Conservation (phyloP, 2,797 vertebrate genomes). For the Sebastes steindachneri region DNA sequence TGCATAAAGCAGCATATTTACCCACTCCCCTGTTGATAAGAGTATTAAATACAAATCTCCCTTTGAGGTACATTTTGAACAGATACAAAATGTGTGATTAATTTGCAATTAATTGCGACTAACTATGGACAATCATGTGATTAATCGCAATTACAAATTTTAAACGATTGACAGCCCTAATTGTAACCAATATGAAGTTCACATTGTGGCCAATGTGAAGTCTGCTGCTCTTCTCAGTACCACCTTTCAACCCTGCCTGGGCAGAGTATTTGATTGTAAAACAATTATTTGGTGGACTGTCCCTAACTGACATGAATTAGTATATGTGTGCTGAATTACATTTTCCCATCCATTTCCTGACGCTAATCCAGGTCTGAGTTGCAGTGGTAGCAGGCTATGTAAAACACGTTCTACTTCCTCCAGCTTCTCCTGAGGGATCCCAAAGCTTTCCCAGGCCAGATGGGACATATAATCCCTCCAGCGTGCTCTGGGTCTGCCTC, state of each 20-base stretch:
- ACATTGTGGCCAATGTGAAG: no score
- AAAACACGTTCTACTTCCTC: not conserved
- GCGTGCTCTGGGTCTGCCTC: not conserved
- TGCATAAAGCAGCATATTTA: no score
- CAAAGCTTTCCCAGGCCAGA: not conserved
- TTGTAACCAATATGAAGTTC: no score
- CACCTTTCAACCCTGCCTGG: not conserved
- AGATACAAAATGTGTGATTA: no score
- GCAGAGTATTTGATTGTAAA: not conserved
- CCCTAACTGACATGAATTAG: not conserved
- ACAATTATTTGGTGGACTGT: not conserved
- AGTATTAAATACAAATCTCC: no score
- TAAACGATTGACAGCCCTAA: no score
- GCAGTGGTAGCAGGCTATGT: not conserved
- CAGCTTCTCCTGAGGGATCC: not conserved
- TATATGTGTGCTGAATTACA: not conserved
- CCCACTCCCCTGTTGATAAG: no score
- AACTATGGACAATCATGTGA: no score
- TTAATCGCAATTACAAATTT: no score
- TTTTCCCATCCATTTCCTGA: not conserved
- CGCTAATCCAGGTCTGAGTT: not conserved
- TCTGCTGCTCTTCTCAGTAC: not conserved
- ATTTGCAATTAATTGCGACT: no score
- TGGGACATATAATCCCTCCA: conserved; percentile 2
- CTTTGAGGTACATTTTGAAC: no score